These are phyloP conservation scores for Notamacropus eugenii DNA, from an alignment of 2,797 vertebrate species.

Conservation along the genomic window DNA sequence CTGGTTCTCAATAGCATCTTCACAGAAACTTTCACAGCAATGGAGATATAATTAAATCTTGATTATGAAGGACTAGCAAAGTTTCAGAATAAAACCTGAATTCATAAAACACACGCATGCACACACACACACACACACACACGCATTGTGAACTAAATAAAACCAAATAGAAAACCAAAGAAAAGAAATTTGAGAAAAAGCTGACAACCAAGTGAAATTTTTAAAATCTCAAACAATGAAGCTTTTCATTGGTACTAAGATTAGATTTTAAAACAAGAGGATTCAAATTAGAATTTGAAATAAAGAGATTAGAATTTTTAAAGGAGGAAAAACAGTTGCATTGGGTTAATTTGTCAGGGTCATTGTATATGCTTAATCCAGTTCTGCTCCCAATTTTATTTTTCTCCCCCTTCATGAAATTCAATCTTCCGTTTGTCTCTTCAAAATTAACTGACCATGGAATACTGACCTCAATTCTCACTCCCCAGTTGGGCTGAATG, in stretches of 20 bases:
- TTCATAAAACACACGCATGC: not conserved
- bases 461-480: not conserved
- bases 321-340: not conserved
- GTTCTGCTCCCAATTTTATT: not conserved
- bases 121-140: not conserved
- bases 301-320: not conserved
- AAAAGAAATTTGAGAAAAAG: not conserved
- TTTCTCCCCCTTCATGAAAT: not conserved
- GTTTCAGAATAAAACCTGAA: not conserved
- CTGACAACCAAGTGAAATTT: not conserved
- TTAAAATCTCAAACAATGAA: not conserved
- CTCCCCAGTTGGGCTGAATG: not conserved
- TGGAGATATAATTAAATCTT: not conserved
- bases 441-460: not conserved
- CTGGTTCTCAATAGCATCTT: not conserved
- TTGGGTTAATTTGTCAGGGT: not conserved
- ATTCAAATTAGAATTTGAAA: not conserved
- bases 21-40: not conserved
- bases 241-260: not conserved
- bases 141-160: not conserved
- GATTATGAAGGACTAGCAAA: not conserved
- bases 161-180: not conserved
- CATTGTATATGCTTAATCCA: not conserved
- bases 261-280: not conserved
- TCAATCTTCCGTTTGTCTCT: not conserved